phyloP scores from a whole-genome alignment of 2,113 vertebrate species.

The Calyptomena viridis region DNA sequence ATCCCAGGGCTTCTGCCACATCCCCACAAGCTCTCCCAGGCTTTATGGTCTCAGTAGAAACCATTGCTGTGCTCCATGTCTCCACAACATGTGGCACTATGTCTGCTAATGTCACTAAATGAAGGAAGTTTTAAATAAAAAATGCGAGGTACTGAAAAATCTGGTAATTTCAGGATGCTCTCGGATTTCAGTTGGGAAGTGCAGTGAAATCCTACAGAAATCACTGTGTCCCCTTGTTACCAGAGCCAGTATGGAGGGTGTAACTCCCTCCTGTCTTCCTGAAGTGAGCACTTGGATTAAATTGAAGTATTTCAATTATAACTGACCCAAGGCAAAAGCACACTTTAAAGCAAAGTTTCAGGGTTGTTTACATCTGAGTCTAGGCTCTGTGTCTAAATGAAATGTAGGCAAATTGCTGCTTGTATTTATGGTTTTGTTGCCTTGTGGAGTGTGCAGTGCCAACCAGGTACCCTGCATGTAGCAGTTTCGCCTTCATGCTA shows the following conservation, averaged over 20 bases:
- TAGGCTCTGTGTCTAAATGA: background rate
- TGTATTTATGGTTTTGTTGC: background rate
- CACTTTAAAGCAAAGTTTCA: background rate
- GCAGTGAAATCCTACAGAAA: background rate
- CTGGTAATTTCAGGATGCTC: background rate
- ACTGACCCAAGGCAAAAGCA: background rate
- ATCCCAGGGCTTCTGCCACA: background rate
- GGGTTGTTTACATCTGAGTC: background rate
- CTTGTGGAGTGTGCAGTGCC: background rate
- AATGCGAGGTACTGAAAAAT: background rate
- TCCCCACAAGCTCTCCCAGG: background rate
- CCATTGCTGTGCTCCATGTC: background rate
- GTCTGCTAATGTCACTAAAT: background rate
- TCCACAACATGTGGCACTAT: background rate
- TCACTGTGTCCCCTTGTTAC: fast-evolving
- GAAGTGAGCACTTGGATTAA: background rate
- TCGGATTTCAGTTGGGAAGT: background rate
- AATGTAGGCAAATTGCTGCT: background rate
- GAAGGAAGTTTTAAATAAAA: background rate
- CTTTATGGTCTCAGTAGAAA: background rate
- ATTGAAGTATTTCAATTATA: background rate
- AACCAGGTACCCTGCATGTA: background rate
- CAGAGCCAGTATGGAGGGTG: fast-evolving
- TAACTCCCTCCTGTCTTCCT: background rate
- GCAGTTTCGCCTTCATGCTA: background rate